These are phyloP conservation scores for Denticeps clupeoides DNA, from an alignment of 2,797 vertebrate species.

Conservation along the genomic window DNA sequence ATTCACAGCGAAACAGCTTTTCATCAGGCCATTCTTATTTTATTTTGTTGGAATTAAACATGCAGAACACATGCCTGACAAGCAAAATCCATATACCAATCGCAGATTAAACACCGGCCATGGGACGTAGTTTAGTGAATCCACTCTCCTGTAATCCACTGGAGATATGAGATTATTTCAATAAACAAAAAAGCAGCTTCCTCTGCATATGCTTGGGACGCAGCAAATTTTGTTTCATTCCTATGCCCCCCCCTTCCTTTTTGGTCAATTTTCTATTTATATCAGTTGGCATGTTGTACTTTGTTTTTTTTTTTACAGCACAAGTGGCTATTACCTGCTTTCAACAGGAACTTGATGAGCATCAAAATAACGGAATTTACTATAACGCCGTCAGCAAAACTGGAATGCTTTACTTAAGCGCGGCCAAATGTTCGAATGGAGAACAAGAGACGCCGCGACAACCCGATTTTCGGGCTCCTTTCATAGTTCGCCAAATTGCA, in stretches of 20 bases:
- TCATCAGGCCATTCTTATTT: no score
- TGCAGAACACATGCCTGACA: no score
- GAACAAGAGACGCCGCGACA: slow-evolving; percentile 3
- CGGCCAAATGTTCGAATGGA: slow-evolving; percentile 1
- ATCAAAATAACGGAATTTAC: slow-evolving; percentile 17
- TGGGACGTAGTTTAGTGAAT: slow-evolving; percentile 32
- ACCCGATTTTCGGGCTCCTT: no score
- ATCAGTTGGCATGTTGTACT: slow-evolving; percentile 16
- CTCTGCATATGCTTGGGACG: slow-evolving; percentile 26
- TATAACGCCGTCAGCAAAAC: not conserved
- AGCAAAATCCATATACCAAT: no score
- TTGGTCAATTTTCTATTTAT: slow-evolving; percentile 19
- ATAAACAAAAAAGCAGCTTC: slow-evolving; percentile 38
- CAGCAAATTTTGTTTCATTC: slow-evolving; percentile 20
- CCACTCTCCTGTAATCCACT: slow-evolving; percentile 38
- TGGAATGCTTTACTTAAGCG: not conserved
- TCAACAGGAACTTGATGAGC: slow-evolving; percentile 12
- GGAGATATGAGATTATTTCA: slow-evolving; percentile 45
- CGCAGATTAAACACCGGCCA: slow-evolving; percentile 6
- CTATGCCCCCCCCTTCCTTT: slow-evolving; percentile 8
- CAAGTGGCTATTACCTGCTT: slow-evolving; percentile 3
- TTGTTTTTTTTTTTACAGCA: slow-evolving; percentile 11
- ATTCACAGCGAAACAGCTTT: no score
- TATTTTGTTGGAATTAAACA: no score
- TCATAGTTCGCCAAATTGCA: no score